Evolutionary conservation across 2,113 vertebrate species (phyloP), one percentile per base, ranked within the genome.

Genomic region (Prietella phreatophila): DNA sequence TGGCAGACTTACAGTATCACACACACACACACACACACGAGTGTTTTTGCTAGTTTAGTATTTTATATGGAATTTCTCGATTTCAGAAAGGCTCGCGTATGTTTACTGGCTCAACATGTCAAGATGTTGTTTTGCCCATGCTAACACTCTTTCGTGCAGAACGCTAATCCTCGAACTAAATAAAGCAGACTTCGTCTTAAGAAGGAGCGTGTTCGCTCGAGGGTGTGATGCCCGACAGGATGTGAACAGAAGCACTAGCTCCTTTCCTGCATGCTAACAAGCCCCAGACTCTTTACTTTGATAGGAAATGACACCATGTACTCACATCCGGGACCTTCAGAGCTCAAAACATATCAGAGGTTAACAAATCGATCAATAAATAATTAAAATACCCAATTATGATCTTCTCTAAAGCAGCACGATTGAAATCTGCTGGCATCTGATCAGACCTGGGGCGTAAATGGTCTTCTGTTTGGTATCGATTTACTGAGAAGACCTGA

Each of bases 251-350:
- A 71, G 55, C 19, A 50, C 71, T 81, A 85, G 63, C 65, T 84
- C 39, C 15, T 81, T 89, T 81, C 30, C 65, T 25, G 6, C 13
- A 55, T 5, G 17, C 63, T 80, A 89, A 84, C 85, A 86, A 87
- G 85, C 33, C 82, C 22, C 39, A 58, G n/a, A 71, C 63, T 39
- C n/a, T 36, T 36, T 69, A 17, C 1, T 67, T 67, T 55, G 47
- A 27, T 30, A 42, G 69, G 61, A 86, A 69, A 67, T 76, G 39
- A 85, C 42, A 82, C 5, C n/a, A 39, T 47, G 14, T 55, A 30
- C 27, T 60, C 78, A 75, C 78, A 75, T 78, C 42, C 33, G 39
- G 33, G 33, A 36, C 30, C 30, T 39, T 73, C 33, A 20, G 69
- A 7, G 33, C 15, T 39, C 15, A 36, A 36, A 71, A 19, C n/a